A percentile compares a stretch with the other conserved stretches of the same genome.
These are phyloP conservation scores for Motacilla alba DNA, from an alignment of 2,113 vertebrate genomes.

Conservation along the genomic window DNA sequence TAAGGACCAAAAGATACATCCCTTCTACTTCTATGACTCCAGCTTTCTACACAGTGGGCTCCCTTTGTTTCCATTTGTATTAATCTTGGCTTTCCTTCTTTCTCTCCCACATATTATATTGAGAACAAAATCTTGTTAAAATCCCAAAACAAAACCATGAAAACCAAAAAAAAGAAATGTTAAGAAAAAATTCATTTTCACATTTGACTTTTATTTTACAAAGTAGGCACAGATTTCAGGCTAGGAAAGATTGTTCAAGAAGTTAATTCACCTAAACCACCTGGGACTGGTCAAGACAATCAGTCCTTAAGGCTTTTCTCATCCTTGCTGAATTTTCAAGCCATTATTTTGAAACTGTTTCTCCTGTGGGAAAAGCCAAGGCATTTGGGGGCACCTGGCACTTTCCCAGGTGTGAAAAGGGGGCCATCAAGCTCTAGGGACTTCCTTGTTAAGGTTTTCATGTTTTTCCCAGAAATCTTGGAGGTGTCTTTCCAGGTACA, in stretches of 20 bases:
- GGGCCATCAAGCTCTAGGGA: rapidly evolving
- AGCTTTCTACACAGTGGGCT: neutral
- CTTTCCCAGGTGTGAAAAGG: neutral
- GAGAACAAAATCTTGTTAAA: neutral
- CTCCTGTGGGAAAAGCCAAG: neutral
- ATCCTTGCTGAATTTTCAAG: neutral
- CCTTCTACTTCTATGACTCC: neutral
- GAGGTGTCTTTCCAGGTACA: neutral
- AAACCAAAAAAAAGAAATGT: neutral
- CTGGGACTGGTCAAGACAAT: neutral
- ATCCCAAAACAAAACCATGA: rapidly evolving
- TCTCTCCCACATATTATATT: neutral
- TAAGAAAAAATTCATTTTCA: neutral
- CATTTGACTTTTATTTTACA: neutral
- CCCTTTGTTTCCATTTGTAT: neutral
- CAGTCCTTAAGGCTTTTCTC: neutral
- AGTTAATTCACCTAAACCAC: neutral
- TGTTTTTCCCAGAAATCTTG: neutral
- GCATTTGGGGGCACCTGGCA: neutral
- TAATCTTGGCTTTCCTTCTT: neutral
- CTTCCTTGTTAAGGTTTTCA: neutral
- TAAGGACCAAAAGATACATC: neutral
- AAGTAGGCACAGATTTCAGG: neutral
- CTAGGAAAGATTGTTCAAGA: neutral
- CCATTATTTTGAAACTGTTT: neutral